Conservation (phyloP, 2,888 invertebrate species). For the Papilio elwesi region DNA sequence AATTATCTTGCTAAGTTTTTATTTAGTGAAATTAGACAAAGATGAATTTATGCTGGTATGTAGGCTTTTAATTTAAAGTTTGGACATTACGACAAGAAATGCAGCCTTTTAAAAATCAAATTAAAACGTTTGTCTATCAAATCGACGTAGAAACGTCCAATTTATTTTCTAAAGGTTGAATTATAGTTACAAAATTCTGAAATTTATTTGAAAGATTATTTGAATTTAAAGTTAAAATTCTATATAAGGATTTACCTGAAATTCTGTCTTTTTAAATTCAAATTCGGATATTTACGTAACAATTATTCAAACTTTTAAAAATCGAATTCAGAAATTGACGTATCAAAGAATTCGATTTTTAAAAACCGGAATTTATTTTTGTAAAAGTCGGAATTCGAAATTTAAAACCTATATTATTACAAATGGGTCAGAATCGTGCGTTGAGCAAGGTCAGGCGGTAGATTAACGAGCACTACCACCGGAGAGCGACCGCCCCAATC, state of each 20-base stretch:
- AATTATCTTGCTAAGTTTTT: neutral
- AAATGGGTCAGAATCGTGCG: neutral
- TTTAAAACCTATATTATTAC: neutral
- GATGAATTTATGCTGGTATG: neutral
- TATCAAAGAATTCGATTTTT: too few relatives aligned
- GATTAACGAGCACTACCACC: slow-evolving; percentile 7
- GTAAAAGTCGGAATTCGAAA: neutral
- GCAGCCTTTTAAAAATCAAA: neutral
- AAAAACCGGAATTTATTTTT: neutral
- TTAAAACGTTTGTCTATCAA: too few relatives aligned
- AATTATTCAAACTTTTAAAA: neutral
- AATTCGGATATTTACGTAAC: too few relatives aligned
- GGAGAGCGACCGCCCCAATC: slow-evolving; percentile 9
- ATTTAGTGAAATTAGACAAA: neutral
- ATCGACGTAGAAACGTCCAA: too few relatives aligned
- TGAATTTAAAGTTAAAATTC: neutral
- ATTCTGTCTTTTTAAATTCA: too few relatives aligned
- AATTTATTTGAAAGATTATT: neutral
- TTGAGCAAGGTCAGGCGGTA: neutral
- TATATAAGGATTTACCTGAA: neutral
- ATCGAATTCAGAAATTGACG: neutral
- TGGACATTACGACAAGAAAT: neutral
- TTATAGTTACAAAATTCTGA: too few relatives aligned
- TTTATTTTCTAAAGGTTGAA: too few relatives aligned
- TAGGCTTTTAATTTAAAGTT: neutral